A percentile compares a stretch with the other conserved stretches of the same genome.
Evolutionary conservation across 2,888 invertebrate species (phyloP).

Genomic region (Nysson spinosus): DNA sequence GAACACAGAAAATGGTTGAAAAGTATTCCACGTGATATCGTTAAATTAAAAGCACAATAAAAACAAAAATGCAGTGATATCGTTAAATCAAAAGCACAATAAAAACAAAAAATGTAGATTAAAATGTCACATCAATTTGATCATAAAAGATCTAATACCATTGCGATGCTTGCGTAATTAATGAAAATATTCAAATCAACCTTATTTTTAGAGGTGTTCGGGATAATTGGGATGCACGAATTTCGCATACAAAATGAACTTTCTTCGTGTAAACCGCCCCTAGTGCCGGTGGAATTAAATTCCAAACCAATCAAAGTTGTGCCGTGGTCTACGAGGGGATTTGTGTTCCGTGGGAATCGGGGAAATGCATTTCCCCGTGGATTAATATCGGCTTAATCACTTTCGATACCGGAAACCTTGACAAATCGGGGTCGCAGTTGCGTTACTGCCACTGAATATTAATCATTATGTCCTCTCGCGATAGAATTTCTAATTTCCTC

Average conservation of each 20-base stretch:
- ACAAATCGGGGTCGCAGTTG: constrained; percentile 20
- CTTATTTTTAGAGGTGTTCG: no score
- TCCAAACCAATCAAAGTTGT: constrained; percentile 35
- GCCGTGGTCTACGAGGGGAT: no score
- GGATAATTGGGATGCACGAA: no score
- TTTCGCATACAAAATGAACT: background rate
- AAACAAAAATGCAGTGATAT: no score
- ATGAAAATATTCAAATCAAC: background rate
- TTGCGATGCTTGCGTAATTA: no score
- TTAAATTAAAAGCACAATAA: no score
- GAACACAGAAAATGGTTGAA: no score
- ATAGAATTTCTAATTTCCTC: background rate
- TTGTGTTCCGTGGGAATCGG: constrained; percentile 2
- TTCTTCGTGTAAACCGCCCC: background rate
- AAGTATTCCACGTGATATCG: no score
- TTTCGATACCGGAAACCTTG: constrained; percentile 14
- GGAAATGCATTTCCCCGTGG: constrained; percentile 7
- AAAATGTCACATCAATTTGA: no score
- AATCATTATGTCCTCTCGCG: background rate
- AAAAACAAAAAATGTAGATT: no score
- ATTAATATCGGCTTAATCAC: constrained; percentile 30
- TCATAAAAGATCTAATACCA: no score
- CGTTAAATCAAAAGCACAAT: no score
- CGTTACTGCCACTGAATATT: background rate
- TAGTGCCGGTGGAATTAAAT: constrained; percentile 28